Evolutionary conservation across 2,113 vertebrate species (phyloP).

Genomic region (Physeter macrocephalus): DNA sequence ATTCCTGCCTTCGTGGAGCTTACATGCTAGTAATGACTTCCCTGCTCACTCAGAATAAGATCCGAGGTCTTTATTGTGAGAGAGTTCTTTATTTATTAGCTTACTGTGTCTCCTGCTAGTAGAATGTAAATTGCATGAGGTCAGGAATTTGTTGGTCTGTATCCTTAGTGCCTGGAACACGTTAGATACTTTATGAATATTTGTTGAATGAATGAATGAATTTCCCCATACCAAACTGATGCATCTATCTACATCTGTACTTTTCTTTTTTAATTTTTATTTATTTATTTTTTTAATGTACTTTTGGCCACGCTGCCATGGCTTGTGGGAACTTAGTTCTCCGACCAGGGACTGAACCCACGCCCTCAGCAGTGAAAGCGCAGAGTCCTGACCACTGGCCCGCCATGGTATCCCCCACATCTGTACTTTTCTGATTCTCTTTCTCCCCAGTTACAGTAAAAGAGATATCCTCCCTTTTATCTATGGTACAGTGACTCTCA

Average conservation of each 20-base stretch:
- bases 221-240: neutral
- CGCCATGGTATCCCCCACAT: neutral
- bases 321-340: no score
- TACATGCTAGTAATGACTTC: neutral
- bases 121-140: neutral
- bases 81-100: neutral
- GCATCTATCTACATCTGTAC: neutral
- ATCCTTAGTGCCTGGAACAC: neutral
- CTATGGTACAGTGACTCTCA: neutral
- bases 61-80: neutral
- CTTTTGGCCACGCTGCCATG: no score
- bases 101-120: neutral
- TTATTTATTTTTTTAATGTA: no score
- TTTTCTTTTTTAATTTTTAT: no score
- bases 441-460: neutral
- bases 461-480: neutral
- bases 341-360: no score
- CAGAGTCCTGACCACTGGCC: no score
- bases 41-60: neutral
- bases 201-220: neutral
- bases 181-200: neutral
- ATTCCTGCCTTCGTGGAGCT: neutral
- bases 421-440: conserved; percentile 14
- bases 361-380: no score
- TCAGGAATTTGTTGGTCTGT: neutral